phyloP scores from a whole-genome alignment of 2,797 vertebrate genomes.

The Ceyx erithaca region DNA sequence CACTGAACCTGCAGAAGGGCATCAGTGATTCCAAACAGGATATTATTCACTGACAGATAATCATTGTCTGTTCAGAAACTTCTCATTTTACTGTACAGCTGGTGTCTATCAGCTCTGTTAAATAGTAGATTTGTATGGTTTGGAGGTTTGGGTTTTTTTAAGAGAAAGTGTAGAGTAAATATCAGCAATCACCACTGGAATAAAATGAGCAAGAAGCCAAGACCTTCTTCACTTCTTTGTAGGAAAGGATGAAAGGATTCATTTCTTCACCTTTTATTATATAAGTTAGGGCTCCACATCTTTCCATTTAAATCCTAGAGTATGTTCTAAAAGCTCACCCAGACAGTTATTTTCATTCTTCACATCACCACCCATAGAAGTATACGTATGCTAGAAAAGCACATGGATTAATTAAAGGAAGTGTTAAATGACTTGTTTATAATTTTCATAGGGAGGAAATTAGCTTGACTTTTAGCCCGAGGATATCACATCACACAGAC shows the following conservation, averaged over 20 bases:
- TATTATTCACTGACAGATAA: slow-evolving; percentile 28
- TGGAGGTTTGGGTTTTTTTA: neutral
- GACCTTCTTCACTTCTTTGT: neutral
- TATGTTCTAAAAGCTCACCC: neutral
- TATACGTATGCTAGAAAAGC: neutral
- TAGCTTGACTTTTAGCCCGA: neutral
- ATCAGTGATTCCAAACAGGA: slow-evolving; percentile 30
- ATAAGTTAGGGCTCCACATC: neutral
- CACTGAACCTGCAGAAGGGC: neutral
- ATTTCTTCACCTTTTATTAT: neutral
- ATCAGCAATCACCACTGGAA: neutral
- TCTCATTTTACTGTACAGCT: slow-evolving; percentile 24
- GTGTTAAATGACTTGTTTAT: slow-evolving; percentile 15
- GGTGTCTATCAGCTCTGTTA: neutral
- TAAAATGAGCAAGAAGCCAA: neutral
- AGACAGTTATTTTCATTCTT: neutral
- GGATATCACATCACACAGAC: neutral
- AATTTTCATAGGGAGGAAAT: slow-evolving; percentile 6
- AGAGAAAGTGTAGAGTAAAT: neutral
- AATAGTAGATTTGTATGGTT: neutral
- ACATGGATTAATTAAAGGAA: slow-evolving; percentile 24
- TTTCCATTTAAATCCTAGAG: neutral
- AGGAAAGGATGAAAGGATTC: neutral
- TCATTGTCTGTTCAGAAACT: slow-evolving; percentile 26
- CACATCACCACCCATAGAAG: neutral